Percentiles rank a stretch among this genome's conserved stretches.
phyloP scores from a whole-genome alignment of 2,113 vertebrate genomes.

The Mormyrus iriodes region DNA sequence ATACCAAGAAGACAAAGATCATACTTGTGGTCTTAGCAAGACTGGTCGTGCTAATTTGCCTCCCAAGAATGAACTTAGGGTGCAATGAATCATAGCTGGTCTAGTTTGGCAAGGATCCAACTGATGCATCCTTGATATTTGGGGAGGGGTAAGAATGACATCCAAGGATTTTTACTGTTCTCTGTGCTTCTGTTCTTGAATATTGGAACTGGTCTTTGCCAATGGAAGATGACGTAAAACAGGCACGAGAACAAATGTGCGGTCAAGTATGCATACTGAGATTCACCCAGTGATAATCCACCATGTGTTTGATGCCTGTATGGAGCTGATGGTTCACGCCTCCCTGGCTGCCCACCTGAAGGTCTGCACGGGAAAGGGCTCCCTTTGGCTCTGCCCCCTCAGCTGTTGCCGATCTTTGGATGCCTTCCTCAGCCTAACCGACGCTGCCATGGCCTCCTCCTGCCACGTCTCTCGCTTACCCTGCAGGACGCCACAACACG shows the following conservation, averaged over 20 bases:
- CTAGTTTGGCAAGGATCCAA: too few relatives aligned
- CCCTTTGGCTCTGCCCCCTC: constrained; percentile 86
- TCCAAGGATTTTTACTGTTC: background rate
- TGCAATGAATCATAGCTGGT: background rate
- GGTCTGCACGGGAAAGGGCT: constrained; percentile 90
- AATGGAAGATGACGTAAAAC: background rate
- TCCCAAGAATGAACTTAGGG: background rate
- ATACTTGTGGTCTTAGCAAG: background rate
- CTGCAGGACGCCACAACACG: constrained; percentile 46
- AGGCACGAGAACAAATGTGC: background rate
- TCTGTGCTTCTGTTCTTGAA: background rate
- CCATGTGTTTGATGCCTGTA: background rate
- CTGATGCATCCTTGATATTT: background rate
- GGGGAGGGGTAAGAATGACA: background rate
- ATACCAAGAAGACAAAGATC: background rate
- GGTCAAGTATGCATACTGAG: background rate
- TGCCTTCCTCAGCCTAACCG: constrained; percentile 89
- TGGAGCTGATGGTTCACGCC: background rate
- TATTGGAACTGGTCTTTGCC: background rate
- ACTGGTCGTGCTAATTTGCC: background rate
- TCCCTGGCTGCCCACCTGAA: constrained; percentile 71
- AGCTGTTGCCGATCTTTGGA: constrained; percentile 90
- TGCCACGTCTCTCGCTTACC: constrained; percentile 87
- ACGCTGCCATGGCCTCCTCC: constrained; percentile 85
- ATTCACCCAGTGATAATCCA: background rate